Evolutionary conservation across 2,113 vertebrate species (phyloP).

Genomic region (Colistium nudipinnis): DNA sequence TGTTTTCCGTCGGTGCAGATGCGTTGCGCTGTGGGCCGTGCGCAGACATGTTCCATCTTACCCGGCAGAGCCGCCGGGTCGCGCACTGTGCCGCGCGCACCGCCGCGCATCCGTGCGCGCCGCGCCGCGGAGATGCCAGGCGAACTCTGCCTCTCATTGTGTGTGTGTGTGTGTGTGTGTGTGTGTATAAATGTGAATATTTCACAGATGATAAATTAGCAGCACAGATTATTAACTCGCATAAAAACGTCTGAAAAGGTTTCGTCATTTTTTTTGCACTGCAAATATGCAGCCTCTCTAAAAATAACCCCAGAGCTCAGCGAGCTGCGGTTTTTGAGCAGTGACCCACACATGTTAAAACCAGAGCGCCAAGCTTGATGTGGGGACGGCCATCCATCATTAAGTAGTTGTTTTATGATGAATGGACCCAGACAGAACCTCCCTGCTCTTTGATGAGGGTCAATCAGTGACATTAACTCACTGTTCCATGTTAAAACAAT

Average conservation of each 20-base stretch:
- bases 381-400: neutral
- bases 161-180: neutral
- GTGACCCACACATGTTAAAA: neutral
- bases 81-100: neutral
- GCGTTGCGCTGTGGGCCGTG: slow-evolving; percentile 14
- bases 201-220: neutral
- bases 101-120: slow-evolving; percentile 1
- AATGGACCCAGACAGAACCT: slow-evolving; percentile 14
- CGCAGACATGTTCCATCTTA: slow-evolving; percentile 42
- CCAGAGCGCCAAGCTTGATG: neutral
- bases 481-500: slow-evolving; percentile 14
- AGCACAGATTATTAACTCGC: neutral
- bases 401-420: slow-evolving; percentile 7
- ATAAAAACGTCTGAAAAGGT: neutral
- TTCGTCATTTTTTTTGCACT: neutral
- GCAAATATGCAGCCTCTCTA: neutral
- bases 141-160: neutral
- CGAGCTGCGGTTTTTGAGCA: neutral
- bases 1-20: slow-evolving; percentile 19
- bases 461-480: slow-evolving; percentile 1
- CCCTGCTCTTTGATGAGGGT: slow-evolving; percentile 16
- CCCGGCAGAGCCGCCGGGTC: neutral
- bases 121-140: neutral
- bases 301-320: neutral
- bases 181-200: neutral